phyloP scores from a whole-genome alignment of 1,140 invertebrate genomes.

The Listronotus bonariensis region DNA sequence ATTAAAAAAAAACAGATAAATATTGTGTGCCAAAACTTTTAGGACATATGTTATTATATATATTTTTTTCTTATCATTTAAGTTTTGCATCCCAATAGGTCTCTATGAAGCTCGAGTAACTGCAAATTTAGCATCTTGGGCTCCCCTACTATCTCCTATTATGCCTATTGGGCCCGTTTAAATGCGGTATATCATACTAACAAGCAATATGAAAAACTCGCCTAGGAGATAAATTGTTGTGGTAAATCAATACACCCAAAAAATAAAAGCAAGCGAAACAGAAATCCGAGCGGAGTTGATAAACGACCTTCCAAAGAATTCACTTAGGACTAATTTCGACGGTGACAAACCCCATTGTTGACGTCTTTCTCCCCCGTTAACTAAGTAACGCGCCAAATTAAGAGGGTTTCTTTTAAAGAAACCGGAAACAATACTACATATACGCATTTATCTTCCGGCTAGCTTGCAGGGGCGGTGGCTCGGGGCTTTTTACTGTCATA shows the following conservation, averaged over 20 bases:
- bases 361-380: slow-evolving; percentile 50
- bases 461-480: slow-evolving; percentile 24
- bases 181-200: too few relatives aligned
- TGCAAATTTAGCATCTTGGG: too few relatives aligned
- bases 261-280: slow-evolving; percentile 32
- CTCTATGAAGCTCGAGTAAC: too few relatives aligned
- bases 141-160: too few relatives aligned
- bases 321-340: slow-evolving; percentile 53
- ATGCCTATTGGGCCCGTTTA: too few relatives aligned
- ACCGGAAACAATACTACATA: slow-evolving; percentile 56
- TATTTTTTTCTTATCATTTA: too few relatives aligned
- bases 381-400: slow-evolving; percentile 55
- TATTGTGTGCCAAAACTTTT: too few relatives aligned
- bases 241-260: slow-evolving; percentile 28
- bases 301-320: slow-evolving; percentile 52
- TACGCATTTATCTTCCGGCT: slow-evolving; percentile 55
- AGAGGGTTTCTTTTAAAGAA: slow-evolving; percentile 53
- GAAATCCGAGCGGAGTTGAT: slow-evolving; percentile 41
- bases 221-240: slow-evolving; percentile 10
- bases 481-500: slow-evolving; percentile 43
- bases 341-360: slow-evolving; percentile 51
- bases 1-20: too few relatives aligned
- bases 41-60: too few relatives aligned
- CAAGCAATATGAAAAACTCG: too few relatives aligned
- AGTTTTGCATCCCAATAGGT: too few relatives aligned